Evolutionary conservation across 2,888 invertebrate genomes (phyloP).

Genomic region (Scrobipalpa atriplicella): DNA sequence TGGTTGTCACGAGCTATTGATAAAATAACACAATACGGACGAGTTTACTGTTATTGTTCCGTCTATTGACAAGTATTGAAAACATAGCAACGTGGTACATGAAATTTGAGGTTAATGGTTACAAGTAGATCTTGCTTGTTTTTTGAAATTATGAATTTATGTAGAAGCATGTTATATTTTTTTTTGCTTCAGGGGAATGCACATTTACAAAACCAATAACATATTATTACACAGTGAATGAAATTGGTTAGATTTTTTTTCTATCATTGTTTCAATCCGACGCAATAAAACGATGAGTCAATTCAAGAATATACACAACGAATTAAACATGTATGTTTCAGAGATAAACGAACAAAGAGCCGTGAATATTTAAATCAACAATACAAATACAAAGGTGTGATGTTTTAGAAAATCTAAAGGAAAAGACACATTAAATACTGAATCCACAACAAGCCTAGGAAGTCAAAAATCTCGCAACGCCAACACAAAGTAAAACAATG

Average conservation of each 20-base stretch:
- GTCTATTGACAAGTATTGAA: neutral
- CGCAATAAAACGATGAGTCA: neutral
- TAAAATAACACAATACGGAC: neutral
- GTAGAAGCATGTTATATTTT: no score
- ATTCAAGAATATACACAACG: neutral
- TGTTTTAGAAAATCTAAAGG: neutral
- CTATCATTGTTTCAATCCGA: neutral
- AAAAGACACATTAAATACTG: neutral
- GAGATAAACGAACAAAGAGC: constrained; percentile 9
- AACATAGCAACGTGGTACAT: neutral
- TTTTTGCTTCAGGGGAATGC: no score
- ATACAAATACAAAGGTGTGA: neutral
- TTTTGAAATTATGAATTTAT: no score
- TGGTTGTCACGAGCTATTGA: constrained; percentile 2
- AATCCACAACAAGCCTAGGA: neutral
- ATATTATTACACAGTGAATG: no score
- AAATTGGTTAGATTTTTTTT: no score
- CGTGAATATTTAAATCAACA: constrained; percentile 5
- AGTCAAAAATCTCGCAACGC: constrained; percentile 10
- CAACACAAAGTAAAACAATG: neutral
- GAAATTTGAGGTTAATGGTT: neutral
- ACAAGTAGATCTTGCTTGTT: no score
- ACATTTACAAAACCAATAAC: no score
- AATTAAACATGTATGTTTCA: neutral
- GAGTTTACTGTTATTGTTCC: neutral